Base-by-base conservation (phyloP, 2,888 invertebrate genomes). In the Apotomis capreana region DNA sequence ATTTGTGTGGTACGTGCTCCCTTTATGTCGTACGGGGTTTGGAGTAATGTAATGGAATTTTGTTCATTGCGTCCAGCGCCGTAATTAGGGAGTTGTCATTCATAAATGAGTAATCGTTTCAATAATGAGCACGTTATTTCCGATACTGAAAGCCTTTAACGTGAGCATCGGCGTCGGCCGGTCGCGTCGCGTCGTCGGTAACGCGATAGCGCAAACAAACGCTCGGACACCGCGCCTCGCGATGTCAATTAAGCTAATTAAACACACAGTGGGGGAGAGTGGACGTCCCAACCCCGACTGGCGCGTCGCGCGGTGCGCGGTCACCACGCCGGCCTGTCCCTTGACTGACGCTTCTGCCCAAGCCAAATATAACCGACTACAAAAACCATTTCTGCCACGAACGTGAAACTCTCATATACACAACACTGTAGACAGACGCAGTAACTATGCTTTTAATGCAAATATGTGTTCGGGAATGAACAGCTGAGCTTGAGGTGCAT, bases 191-290 rank as follows among this genome's bases (percentile, higher is more conserved):
- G 82, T 74, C 81, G 81, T 75, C 73, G 76, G 92, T 89, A 92
- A 92, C 83, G 85, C 84, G 90, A 92, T 91, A 92, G 86, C 80
- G 86, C 91, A 92, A 92, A 92, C 91, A 93, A 92, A 89, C 88
- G 90, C 86, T 90, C 86, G 92, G 91, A 91, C 92, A 91, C 87
- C 90, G 87, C 90, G 88, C 90, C 92, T 91, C 90, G 88, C 89
- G 87, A 90, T 91, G 92, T 92, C 92, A 92, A 93, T 93, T 92
- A 92, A 88, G 91, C 91, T 93, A 92, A 93, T 93, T 92, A 92
- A 92, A 92, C 92, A 92, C 86, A 88, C 84, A 85, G 86, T 78
- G 86, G 87, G 90, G 88, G 87, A 86, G 84, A 86, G 83, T 80
- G 84, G 84, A 79, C 84, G 80, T 78, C 81, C 79, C 77, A 74